Conservation (phyloP, 2,113 vertebrate genomes). For the Diglossa brunneiventris region DNA sequence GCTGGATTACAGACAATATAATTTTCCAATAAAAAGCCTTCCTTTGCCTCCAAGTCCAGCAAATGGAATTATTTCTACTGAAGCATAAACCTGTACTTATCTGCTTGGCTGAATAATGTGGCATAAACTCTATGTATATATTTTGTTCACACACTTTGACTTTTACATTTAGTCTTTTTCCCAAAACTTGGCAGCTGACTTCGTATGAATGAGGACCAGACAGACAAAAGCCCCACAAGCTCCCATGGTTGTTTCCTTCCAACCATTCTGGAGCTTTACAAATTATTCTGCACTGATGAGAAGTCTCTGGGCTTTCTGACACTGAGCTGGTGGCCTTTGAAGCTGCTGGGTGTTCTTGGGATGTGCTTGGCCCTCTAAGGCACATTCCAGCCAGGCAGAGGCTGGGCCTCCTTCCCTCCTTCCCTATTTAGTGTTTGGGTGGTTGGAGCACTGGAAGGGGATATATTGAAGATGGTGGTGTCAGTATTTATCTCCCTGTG, state of each 20-base stretch:
- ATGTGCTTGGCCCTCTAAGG: neutral
- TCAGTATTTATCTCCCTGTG: neutral
- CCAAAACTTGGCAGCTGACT: neutral
- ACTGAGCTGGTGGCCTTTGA: neutral
- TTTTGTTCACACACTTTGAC: neutral
- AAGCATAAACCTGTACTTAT: neutral
- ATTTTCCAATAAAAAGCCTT: neutral
- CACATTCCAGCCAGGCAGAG: neutral
- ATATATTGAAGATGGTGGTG: neutral
- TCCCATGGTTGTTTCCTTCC: neutral
- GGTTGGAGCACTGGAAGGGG: neutral
- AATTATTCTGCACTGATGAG: neutral
- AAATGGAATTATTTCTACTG: neutral
- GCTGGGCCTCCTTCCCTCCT: neutral
- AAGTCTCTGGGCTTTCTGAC: neutral
- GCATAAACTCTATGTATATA: neutral
- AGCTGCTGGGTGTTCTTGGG: neutral
- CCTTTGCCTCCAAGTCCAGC: neutral
- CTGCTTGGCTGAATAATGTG: neutral
- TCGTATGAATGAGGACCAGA: neutral
- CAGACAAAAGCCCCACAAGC: neutral
- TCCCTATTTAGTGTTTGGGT: neutral
- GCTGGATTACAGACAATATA: neutral
- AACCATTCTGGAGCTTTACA: neutral
- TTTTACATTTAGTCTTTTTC: neutral